Conservation (phyloP, 2,113 vertebrate species). For the Heteronetta atricapilla region DNA sequence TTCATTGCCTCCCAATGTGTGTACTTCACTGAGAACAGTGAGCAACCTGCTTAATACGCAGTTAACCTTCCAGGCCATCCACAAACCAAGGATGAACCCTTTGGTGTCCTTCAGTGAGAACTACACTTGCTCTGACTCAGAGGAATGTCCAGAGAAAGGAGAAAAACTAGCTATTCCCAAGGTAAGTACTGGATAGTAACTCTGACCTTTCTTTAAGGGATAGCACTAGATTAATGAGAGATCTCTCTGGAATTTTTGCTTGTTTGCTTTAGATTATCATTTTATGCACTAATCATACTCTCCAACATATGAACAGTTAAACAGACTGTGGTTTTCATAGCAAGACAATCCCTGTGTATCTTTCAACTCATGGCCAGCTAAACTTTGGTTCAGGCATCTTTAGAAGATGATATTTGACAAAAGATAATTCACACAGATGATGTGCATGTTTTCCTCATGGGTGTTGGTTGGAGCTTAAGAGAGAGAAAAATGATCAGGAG, state of each 20-base stretch:
- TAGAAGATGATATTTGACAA: not conserved
- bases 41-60: slow-evolving; percentile 96
- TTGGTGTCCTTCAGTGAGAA: slow-evolving; percentile 85
- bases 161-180: slow-evolving; percentile 93
- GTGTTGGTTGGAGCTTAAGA: not conserved
- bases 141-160: slow-evolving; percentile 88
- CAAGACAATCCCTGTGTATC: not conserved
- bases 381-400: not conserved
- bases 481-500: not conserved
- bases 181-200: slow-evolving; percentile 70
- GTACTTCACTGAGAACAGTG: slow-evolving; percentile 91
- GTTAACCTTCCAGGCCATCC: slow-evolving; percentile 92
- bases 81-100: slow-evolving; percentile 85
- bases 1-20: slow-evolving; percentile 91
- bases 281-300: not conserved
- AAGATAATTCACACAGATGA: not conserved
- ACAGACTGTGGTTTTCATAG: not conserved
- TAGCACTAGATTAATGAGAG: not conserved
- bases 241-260: not conserved
- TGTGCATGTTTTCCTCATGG: not conserved
- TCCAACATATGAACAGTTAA: not conserved
- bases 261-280: not conserved
- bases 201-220: not conserved
- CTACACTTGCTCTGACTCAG: slow-evolving; percentile 90
- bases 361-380: not conserved